These are phyloP conservation scores for Cryptotermes secundus DNA, from an alignment of 1,140 invertebrate genomes.

Conservation along the genomic window DNA sequence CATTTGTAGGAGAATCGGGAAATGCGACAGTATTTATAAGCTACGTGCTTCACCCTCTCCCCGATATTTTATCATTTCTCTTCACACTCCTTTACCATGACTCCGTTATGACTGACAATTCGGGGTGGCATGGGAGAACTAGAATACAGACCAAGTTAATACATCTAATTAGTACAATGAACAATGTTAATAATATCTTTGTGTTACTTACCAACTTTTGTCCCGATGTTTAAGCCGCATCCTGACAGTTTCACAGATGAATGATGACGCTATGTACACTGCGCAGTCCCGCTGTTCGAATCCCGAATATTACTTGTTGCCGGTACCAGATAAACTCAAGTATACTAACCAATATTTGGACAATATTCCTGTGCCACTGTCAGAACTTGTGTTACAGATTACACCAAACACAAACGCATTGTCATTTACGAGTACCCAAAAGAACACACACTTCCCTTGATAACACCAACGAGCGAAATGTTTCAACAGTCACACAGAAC, in stretches of 20 bases:
- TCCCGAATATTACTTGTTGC: neutral
- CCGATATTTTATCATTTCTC: no score
- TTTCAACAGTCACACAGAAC: neutral
- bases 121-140: no score
- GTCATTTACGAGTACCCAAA: neutral
- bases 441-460: neutral
- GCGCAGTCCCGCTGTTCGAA: neutral
- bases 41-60: no score
- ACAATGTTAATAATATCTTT: no score
- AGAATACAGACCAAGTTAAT: no score
- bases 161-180: no score
- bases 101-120: no score
- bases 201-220: neutral
- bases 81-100: no score
- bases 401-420: neutral
- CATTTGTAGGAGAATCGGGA: no score
- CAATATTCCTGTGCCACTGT: no score
- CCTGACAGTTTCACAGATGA: neutral
- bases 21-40: no score
- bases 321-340: neutral
- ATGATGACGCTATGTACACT: neutral
- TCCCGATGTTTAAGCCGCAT: neutral
- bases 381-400: neutral
- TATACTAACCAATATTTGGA: neutral
- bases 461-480: neutral